Percentiles rank a stretch among this genome's conserved stretches.
Evolutionary conservation across 2,888 invertebrate genomes (phyloP).

Genomic region (Balanococcus diminutus): DNA sequence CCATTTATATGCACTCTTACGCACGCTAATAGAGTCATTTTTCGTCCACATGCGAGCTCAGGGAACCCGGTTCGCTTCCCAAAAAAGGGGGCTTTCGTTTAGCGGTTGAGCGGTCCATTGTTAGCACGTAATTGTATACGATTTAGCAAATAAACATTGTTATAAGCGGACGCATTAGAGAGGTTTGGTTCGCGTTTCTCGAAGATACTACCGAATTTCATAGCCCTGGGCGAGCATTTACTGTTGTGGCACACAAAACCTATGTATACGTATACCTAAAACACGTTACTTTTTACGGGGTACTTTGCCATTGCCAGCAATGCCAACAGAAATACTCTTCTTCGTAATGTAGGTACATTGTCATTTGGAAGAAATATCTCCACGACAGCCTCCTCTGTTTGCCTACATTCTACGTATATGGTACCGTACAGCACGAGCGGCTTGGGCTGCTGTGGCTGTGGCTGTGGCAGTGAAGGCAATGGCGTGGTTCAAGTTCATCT

Average conservation of each 20-base stretch:
- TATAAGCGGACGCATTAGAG: too few species aligned
- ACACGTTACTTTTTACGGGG: not conserved
- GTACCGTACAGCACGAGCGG: too few species aligned
- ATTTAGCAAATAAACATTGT: not conserved
- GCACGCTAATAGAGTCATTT: not conserved
- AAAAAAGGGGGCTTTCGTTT: not conserved
- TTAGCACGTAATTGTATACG: not conserved
- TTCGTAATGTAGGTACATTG: not conserved
- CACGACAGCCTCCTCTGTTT: not conserved
- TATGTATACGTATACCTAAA: too few species aligned
- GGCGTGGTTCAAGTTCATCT: not conserved
- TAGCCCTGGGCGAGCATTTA: not conserved
- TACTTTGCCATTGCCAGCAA: not conserved
- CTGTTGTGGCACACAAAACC: not conserved
- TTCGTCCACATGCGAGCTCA: not conserved
- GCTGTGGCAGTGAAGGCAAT: not conserved
- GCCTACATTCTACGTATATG: not conserved
- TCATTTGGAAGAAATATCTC: not conserved
- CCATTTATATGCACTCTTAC: not conserved
- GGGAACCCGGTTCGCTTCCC: not conserved
- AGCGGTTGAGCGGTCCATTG: not conserved
- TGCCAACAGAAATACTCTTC: not conserved
- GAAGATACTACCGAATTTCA: not conserved
- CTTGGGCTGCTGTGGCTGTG: too few species aligned
- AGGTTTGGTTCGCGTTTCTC: not conserved